phyloP scores from a whole-genome alignment of 2,113 vertebrate genomes.

The Heterotilapia buettikoferi region DNA sequence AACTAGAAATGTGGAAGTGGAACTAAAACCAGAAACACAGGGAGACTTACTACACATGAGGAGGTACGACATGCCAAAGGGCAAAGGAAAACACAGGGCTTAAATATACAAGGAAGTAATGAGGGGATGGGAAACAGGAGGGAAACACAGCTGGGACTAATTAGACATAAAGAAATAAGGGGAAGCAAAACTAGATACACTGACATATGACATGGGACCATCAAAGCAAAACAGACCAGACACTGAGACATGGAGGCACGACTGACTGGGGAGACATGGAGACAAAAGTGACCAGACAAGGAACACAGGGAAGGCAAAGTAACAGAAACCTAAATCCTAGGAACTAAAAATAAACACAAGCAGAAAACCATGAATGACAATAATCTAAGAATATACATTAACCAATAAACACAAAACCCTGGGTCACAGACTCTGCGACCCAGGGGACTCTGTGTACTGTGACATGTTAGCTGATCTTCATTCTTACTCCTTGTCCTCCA shows the following conservation, averaged over 20 bases:
- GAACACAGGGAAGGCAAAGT: background rate
- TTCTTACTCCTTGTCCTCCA: background rate
- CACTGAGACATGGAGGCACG: background rate
- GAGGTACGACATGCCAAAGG: no score
- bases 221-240: background rate
- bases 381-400: background rate
- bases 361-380: background rate
- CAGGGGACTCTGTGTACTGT: no score
- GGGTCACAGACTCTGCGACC: no score
- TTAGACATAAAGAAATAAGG: background rate
- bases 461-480: background rate
- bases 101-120: background rate
- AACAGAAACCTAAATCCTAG: background rate
- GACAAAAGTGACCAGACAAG: fast-evolving
- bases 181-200: background rate
- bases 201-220: fast-evolving
- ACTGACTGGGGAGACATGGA: background rate
- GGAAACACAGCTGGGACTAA: background rate
- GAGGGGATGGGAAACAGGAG: background rate
- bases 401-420: background rate
- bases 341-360: background rate
- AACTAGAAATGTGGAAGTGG: background rate
- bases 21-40: no score
- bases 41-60: no score
- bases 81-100: no score